phyloP scores from a whole-genome alignment of 2,113 vertebrate species.

The Isichthys henryi region DNA sequence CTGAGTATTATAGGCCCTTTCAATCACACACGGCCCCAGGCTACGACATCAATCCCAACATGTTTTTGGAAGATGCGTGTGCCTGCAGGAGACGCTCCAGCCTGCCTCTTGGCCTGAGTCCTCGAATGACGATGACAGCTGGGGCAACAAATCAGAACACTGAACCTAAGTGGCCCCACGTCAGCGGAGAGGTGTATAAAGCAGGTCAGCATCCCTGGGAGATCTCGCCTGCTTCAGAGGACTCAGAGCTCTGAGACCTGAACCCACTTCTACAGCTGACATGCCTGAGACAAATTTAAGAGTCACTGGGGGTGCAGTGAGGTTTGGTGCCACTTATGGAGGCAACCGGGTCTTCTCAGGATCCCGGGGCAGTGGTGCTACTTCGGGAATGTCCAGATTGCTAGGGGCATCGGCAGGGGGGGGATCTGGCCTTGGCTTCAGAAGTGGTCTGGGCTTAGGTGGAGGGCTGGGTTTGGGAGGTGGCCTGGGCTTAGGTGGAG shows the following conservation, averaged over 20 bases:
- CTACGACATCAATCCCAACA: slow-evolving; percentile 24
- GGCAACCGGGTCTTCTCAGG: slow-evolving; percentile 41
- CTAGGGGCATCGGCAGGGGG: slow-evolving; percentile 15
- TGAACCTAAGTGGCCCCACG: not conserved
- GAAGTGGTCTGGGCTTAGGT: slow-evolving; percentile 21
- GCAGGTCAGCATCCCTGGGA: not conserved
- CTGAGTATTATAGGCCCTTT: not conserved
- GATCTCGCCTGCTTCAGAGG: slow-evolving; percentile 32
- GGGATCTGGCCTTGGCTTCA: slow-evolving; percentile 24
- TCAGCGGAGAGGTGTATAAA: slow-evolving; percentile 33
- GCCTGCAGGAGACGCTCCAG: slow-evolving; percentile 38
- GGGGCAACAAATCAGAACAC: slow-evolving; percentile 18
- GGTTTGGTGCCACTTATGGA: slow-evolving; percentile 49
- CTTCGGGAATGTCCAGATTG: slow-evolving; percentile 22
- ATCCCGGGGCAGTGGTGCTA: slow-evolving; percentile 7
- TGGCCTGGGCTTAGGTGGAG: not conserved
- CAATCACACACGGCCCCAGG: not conserved
- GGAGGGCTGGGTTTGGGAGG: not conserved
- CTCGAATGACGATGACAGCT: slow-evolving; percentile 15
- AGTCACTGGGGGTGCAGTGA: slow-evolving; percentile 44
- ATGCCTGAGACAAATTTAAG: slow-evolving; percentile 37
- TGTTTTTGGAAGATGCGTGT: slow-evolving; percentile 20
- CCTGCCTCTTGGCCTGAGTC: slow-evolving; percentile 11
- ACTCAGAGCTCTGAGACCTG: slow-evolving; percentile 29
- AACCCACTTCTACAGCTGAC: slow-evolving; percentile 33